Conservation (phyloP, 2,888 invertebrate genomes). For the Campoplex nolae region DNA sequence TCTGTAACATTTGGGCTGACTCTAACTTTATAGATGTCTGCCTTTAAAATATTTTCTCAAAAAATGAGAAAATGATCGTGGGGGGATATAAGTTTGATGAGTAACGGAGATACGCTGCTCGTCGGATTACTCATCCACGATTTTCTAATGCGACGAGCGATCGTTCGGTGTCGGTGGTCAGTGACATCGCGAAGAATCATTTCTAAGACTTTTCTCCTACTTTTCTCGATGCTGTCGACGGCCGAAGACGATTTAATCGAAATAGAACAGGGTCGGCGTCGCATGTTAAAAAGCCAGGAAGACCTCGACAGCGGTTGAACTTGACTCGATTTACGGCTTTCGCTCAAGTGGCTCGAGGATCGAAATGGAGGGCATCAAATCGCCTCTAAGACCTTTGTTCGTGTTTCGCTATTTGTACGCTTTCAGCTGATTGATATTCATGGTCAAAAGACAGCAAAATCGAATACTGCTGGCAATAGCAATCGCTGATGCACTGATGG, state of each 20-base stretch:
- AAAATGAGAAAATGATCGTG: not conserved
- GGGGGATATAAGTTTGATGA: not conserved
- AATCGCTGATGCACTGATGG: not conserved
- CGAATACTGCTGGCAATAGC: conserved; percentile 16
- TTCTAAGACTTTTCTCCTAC: not conserved
- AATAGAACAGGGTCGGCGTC: not conserved
- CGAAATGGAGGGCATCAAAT: conserved; percentile 24
- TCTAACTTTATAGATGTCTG: conserved; percentile 20
- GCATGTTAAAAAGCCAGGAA: conserved; percentile 3
- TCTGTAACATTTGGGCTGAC: not conserved
- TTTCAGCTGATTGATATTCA: conserved; percentile 18
- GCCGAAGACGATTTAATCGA: not conserved
- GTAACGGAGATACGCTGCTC: not conserved
- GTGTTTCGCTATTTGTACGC: not conserved
- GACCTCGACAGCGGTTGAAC: conserved; percentile 32
- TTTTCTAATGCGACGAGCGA: conserved; percentile 20
- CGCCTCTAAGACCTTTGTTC: not conserved
- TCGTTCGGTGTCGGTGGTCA: conserved; percentile 42
- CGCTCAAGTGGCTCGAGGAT: conserved; percentile 3
- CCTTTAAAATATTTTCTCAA: not conserved
- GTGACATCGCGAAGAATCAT: conserved; percentile 31
- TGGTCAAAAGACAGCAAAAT: not conserved
- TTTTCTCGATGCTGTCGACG: conserved; percentile 10
- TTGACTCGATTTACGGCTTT: conserved; percentile 32
- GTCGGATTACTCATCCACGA: not conserved